Percentiles rank a stretch among this genome's conserved stretches.
Conservation (phyloP, 2,888 invertebrate genomes). For the Papilio gigon region DNA sequence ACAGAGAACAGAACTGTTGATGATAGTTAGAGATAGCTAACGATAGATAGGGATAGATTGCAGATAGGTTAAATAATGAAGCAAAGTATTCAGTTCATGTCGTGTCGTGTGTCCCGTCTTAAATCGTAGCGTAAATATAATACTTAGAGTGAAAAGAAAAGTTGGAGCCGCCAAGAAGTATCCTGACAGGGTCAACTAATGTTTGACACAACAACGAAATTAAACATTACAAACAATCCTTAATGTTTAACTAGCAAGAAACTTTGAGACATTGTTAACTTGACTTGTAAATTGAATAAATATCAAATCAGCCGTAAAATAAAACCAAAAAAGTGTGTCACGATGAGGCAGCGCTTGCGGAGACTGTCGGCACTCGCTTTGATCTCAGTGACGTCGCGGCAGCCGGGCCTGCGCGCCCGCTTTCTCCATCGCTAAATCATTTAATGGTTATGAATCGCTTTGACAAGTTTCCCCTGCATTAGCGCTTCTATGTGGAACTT, state of each 20-base stretch:
- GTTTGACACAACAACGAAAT: too few relatives aligned
- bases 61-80: too few relatives aligned
- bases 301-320: not conserved
- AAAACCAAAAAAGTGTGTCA: not conserved
- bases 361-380: constrained; percentile 15
- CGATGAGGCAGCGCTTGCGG: not conserved
- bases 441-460: constrained; percentile 20
- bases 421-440: constrained; percentile 27
- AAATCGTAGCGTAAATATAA: too few relatives aligned
- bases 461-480: constrained; percentile 15
- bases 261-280: not conserved
- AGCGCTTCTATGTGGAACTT: constrained; percentile 17
- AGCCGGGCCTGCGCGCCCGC: not conserved
- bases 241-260: not conserved
- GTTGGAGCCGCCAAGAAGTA: too few relatives aligned
- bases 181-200: too few relatives aligned
- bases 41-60: too few relatives aligned
- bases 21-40: not conserved
- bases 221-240: too few relatives aligned
- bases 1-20: too few relatives aligned
- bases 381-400: constrained; percentile 9
- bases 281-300: not conserved
- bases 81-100: too few relatives aligned
- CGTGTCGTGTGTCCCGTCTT: too few relatives aligned
- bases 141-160: too few relatives aligned